Percentiles rank a stretch among this genome's conserved stretches.
phyloP scores from a whole-genome alignment of 2,888 invertebrate genomes.

The Agrotis puta region DNA sequence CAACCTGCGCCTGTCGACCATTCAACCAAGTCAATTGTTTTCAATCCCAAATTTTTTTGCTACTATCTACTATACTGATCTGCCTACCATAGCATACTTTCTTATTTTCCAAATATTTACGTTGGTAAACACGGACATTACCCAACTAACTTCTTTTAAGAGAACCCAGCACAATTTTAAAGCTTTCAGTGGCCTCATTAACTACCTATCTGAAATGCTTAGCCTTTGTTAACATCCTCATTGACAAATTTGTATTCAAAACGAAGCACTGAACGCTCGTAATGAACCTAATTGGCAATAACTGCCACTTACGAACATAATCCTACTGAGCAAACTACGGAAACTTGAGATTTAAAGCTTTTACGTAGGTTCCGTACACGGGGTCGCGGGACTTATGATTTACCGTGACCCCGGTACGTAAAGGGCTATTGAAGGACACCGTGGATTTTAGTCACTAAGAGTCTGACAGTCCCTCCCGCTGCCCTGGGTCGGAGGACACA shows the following conservation, averaged over 20 bases:
- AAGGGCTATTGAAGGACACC: too few species aligned
- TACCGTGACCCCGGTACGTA: too few species aligned
- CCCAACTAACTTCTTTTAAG: constrained; percentile 22
- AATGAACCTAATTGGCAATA: constrained; percentile 76
- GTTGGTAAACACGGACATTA: background rate
- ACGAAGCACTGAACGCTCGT: constrained; percentile 61
- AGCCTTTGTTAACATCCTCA: constrained; percentile 64
- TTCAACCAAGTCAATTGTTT: too few species aligned
- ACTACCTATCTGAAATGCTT: constrained; percentile 52
- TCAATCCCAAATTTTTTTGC: too few species aligned
- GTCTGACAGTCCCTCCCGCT: too few species aligned
- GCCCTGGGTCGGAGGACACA: too few species aligned
- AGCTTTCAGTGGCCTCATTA: constrained; percentile 47
- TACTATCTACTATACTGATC: background rate
- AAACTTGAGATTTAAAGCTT: constrained; percentile 32
- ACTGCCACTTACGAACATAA: constrained; percentile 55
- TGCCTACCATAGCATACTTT: background rate
- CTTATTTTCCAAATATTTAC: constrained; percentile 18
- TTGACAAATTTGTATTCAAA: constrained; percentile 78
- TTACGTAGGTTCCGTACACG: constrained; percentile 46
- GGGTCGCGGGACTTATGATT: too few species aligned
- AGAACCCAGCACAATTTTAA: constrained; percentile 16
- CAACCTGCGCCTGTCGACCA: too few species aligned
- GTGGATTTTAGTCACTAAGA: too few species aligned
- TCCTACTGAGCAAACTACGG: constrained; percentile 32